phyloP scores from a whole-genome alignment of 2,113 vertebrate species.

The Etheostoma spectabile region DNA sequence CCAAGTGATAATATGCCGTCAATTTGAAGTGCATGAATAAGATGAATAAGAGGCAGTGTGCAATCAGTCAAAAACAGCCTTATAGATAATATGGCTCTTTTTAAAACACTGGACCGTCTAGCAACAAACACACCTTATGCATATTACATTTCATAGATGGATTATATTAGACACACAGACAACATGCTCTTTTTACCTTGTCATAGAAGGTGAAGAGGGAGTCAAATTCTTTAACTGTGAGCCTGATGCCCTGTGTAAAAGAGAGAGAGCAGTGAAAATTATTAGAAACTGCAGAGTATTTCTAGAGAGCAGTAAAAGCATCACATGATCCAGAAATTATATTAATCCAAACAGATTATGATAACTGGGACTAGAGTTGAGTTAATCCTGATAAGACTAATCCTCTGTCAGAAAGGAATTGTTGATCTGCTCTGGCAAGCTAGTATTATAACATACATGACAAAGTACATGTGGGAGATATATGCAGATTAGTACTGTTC shows the following conservation, averaged over 20 bases:
- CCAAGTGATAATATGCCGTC: not conserved
- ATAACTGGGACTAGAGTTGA: conserved; percentile 77
- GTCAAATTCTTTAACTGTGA: conserved; percentile 92
- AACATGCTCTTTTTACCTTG: conserved; percentile 85
- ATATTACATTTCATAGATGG: conserved; percentile 2
- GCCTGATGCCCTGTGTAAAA: conserved; percentile 88
- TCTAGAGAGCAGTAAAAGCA: conserved; percentile 67
- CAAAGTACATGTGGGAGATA: conserved; percentile 28
- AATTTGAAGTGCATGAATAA: not conserved
- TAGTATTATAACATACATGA: conserved; percentile 47
- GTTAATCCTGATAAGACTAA: conserved; percentile 81
- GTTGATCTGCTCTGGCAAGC: conserved; percentile 60
- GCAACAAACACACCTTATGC: not conserved
- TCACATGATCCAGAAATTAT: conserved; percentile 58
- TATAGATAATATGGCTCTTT: not conserved
- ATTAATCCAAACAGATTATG: conserved; percentile 83
- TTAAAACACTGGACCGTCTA: not conserved
- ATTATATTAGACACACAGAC: not conserved
- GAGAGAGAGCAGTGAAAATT: conserved; percentile 12
- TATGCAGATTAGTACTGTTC: conserved; percentile 14
- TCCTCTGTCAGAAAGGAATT: conserved; percentile 69
- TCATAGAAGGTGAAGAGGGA: conserved; percentile 94
- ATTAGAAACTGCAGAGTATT: conserved; percentile 53
- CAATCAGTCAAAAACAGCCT: not conserved
- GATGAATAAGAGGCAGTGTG: not conserved